Percentiles rank a stretch among this genome's conserved stretches.
Evolutionary conservation across 2,797 vertebrate species (phyloP).

Genomic region (Parotocinclus haroldoi): DNA sequence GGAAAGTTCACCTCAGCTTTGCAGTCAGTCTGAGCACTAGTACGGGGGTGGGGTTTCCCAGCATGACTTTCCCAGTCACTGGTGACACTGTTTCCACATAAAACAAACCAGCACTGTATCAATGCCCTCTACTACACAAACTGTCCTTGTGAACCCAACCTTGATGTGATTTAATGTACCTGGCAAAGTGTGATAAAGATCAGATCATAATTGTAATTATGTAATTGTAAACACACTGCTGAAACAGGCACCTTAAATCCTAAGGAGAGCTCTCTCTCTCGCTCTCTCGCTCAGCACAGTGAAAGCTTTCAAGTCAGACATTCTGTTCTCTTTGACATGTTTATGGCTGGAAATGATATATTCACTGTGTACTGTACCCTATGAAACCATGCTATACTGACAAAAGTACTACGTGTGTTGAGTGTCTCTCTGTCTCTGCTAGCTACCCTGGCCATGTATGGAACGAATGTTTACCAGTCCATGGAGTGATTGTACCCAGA

Average conservation of each 20-base stretch:
- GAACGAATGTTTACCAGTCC: conserved; percentile 34
- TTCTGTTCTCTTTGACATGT: conserved; percentile 51
- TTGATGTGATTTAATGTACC: not conserved
- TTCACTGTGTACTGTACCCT: conserved; percentile 43
- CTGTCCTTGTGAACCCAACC: too few species aligned
- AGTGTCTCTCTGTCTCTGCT: conserved; percentile 7
- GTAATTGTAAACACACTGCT: conserved; percentile 6
- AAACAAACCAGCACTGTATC: too few species aligned
- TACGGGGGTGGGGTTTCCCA: too few species aligned
- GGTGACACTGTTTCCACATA: too few species aligned
- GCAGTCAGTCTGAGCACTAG: too few species aligned
- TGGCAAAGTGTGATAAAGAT: not conserved
- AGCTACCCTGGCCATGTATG: conserved; percentile 41
- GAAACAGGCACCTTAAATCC: conserved; percentile 27
- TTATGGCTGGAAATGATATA: conserved; percentile 63
- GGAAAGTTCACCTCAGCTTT: too few species aligned
- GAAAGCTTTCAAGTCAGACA: conserved; percentile 35
- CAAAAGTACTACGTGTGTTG: conserved; percentile 11
- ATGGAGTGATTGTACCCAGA: conserved; percentile 38
- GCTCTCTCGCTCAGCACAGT: conserved; percentile 28
- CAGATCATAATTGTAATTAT: too few species aligned
- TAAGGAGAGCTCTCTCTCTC: conserved; percentile 6
- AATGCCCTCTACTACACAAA: too few species aligned
- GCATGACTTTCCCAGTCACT: too few species aligned
- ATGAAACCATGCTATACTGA: conserved; percentile 38